Evolutionary conservation across 2,113 vertebrate species (phyloP), one percentile per base, ranked within the genome.

Genomic region (Ploceus nigricollis): DNA sequence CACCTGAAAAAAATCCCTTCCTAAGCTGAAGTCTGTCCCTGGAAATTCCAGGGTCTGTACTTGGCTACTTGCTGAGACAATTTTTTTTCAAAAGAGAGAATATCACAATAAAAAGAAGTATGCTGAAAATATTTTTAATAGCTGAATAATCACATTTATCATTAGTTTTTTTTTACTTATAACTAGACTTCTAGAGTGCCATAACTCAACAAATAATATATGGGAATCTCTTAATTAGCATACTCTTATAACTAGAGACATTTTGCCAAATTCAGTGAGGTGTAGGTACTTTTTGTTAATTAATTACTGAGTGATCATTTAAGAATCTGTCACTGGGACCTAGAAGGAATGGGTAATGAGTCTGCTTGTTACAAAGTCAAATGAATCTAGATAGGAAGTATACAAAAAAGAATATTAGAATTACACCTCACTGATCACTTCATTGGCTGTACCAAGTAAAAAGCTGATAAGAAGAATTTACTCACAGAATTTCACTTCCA

Each of bases 211-310:
- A 91, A 75, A 84, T 85, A 85, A 33, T 77, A 33, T 40, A 44
- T 47, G 33, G 31, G 39, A 77, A 71, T 81, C 47, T 93, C 39
- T 94, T 94, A 81, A 91, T 89, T 88, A 90, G 30, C 35, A 87
- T 48, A 82, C 18, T 87, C 25, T 11, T 51, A 10, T 57, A 89
- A 68, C 30, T 77, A 58, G 66, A 75, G 51, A 65, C 5, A 69
- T 87, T 93, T 97, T 93, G 76, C 86, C 54, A 71, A 82, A 94
- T 93, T 87, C 60, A 82, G 60, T 58, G 77, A 92, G 63, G 73
- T 81, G 37, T 45, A 80, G 66, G 66, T 79, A 14, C 81, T 91
- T 94, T 89, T 65, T 84, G 39, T 33, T 89, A 94, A 95, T 94
- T 95, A 90, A 91, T 90, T 87, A 61, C 66, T 15, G 30, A 53